Evolutionary conservation across 2,113 vertebrate genomes (phyloP).

Genomic region (Nicator chloris): DNA sequence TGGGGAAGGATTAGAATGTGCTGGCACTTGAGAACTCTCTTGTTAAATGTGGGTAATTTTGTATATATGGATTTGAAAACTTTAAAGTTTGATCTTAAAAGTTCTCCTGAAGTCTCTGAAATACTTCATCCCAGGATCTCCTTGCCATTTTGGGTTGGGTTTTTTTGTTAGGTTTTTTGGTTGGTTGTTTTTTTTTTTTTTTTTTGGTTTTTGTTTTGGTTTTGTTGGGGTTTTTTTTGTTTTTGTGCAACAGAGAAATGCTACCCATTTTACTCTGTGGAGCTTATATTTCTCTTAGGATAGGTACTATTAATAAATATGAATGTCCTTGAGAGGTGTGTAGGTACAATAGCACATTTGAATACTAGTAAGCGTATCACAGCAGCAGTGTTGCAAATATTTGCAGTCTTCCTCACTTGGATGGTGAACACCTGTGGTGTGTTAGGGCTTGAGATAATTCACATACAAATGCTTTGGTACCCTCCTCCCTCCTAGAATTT

Average conservation of each 20-base stretch:
- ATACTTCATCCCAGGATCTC: not conserved
- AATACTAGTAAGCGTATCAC: not conserved
- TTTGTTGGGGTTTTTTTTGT: no score
- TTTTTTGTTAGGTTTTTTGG: not conserved
- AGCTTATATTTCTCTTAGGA: not conserved
- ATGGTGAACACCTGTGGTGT: not conserved
- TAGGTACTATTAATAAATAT: not conserved
- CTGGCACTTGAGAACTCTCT: not conserved
- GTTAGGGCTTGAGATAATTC: not conserved
- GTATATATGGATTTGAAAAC: not conserved
- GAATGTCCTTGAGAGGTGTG: not conserved
- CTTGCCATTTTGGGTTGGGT: not conserved
- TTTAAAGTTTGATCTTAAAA: not conserved
- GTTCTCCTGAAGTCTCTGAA: not conserved
- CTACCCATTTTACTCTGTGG: not conserved
- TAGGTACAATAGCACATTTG: not conserved
- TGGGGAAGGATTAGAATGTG: not conserved
- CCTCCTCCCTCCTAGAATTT: not conserved
- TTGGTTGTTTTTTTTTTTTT: no score
- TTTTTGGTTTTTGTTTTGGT: no score
- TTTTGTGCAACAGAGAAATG: no score
- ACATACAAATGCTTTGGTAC: not conserved
- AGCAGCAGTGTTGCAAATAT: not conserved
- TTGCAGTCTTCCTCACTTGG: not conserved
- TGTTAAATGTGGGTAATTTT: not conserved